These are phyloP conservation scores for Acronicta psi DNA, from an alignment of 2,888 invertebrate genomes.

Conservation along the genomic window DNA sequence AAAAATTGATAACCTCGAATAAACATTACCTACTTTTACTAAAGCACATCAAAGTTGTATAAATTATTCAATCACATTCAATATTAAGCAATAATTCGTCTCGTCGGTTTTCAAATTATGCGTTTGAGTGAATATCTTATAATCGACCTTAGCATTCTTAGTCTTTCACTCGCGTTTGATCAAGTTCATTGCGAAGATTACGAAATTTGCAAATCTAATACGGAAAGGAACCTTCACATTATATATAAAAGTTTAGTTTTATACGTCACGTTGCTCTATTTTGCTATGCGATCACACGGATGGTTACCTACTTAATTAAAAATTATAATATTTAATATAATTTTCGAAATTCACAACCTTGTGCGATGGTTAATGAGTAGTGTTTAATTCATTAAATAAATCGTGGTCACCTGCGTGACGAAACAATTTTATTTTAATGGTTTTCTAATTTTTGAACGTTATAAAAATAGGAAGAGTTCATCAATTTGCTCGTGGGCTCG, in stretches of 20 bases:
- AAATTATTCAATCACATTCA: not conserved
- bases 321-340: not conserved
- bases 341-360: not conserved
- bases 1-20: not conserved
- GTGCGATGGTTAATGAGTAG: not conserved
- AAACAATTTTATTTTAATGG: not conserved
- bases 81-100: slow-evolving; percentile 5
- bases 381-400: not conserved
- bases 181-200: slow-evolving; percentile 16
- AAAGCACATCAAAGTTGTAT: slow-evolving; percentile 1
- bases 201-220: slow-evolving; percentile 13
- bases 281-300: not conserved
- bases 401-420: not conserved
- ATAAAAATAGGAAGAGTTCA: too few relatives aligned
- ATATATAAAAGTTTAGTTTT: not conserved
- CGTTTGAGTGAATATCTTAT: slow-evolving; percentile 6
- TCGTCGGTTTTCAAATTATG: slow-evolving; percentile 7
- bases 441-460: too few relatives aligned
- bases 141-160: slow-evolving; percentile 2
- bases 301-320: not conserved
- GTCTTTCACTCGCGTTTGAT: slow-evolving; percentile 6
- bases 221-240: not conserved
- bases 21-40: not conserved
- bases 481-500: too few relatives aligned
- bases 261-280: not conserved